These are phyloP conservation scores for Stigmatopora argus DNA, from an alignment of 2,113 vertebrate species.

Conservation along the genomic window DNA sequence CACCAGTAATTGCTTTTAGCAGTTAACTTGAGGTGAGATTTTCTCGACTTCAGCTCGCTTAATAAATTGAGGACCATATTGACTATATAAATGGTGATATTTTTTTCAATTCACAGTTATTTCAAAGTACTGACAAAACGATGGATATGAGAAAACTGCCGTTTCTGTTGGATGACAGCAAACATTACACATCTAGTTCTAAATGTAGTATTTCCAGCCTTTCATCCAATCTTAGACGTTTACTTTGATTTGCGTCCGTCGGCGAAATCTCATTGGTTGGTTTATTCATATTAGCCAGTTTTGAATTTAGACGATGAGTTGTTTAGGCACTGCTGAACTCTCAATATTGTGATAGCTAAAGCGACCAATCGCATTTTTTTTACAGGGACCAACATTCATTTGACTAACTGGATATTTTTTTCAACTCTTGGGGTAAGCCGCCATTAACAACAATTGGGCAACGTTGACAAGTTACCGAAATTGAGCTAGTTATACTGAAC, in stretches of 20 bases:
- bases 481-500: neutral
- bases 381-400: too few relatives aligned
- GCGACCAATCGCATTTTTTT: neutral
- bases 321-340: conserved; percentile 1
- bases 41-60: too few relatives aligned
- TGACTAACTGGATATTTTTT: neutral
- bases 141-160: too few relatives aligned
- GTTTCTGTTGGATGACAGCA: too few relatives aligned
- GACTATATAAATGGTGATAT: too few relatives aligned
- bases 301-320: conserved; percentile 25
- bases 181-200: neutral
- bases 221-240: conserved; percentile 30
- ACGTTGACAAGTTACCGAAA: neutral
- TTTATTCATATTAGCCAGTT: conserved; percentile 22
- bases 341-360: neutral
- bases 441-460: neutral
- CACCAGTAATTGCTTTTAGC: too few relatives aligned
- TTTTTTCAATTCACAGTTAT: too few relatives aligned
- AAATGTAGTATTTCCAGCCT: conserved; percentile 7
- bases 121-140: too few relatives aligned
- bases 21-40: too few relatives aligned
- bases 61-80: too few relatives aligned
- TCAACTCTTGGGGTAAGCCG: neutral
- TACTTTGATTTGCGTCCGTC: neutral
- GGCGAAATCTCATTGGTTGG: conserved; percentile 34